These are phyloP conservation scores for Dryobotodes eremita DNA, from an alignment of 2,888 invertebrate genomes.

Conservation along the genomic window DNA sequence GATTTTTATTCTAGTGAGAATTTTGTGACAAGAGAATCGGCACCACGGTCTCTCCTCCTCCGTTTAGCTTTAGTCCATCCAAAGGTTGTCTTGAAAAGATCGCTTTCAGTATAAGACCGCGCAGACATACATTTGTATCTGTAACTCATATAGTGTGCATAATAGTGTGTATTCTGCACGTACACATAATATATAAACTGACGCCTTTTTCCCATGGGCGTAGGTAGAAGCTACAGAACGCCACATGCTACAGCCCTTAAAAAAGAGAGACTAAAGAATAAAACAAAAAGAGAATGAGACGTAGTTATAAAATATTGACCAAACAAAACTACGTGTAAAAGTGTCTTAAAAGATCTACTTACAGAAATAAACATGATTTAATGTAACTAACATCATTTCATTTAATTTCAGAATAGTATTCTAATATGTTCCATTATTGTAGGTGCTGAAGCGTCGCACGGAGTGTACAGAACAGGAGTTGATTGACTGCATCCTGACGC, in stretches of 20 bases:
- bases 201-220: too few species aligned
- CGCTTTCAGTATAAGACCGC: too few species aligned
- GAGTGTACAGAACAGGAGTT: slow-evolving; percentile 92
- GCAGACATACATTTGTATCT: too few species aligned
- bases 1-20: too few species aligned
- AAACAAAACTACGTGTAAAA: background rate
- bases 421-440: slow-evolving; percentile 1
- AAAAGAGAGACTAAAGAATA: background rate
- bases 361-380: too few species aligned
- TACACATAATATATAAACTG: background rate
- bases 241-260: background rate
- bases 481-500: slow-evolving; percentile 88
- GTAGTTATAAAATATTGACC: too few species aligned
- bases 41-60: too few species aligned
- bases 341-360: background rate
- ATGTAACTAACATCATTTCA: background rate
- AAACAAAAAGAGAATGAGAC: too few species aligned
- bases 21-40: too few species aligned
- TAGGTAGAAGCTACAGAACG: background rate
- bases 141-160: too few species aligned
- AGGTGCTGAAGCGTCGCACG: slow-evolving; percentile 91
- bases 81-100: too few species aligned
- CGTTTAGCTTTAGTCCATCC: too few species aligned
- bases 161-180: background rate
- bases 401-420: background rate